phyloP scores from a whole-genome alignment of 2,113 vertebrate species.

The Vulpes lagopus region DNA sequence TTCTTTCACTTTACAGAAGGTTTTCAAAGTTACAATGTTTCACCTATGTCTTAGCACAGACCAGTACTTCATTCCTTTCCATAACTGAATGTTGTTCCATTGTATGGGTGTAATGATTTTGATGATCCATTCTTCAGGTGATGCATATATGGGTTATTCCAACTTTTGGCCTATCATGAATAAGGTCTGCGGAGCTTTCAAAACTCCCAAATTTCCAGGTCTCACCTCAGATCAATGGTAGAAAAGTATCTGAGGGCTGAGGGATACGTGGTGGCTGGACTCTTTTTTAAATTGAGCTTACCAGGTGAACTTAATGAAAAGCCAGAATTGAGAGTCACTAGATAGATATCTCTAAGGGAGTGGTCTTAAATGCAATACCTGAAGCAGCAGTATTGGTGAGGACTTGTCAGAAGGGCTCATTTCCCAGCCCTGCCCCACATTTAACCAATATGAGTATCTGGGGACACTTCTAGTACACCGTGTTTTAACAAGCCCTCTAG shows the following conservation, averaged over 20 bases:
- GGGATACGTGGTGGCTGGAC: background rate
- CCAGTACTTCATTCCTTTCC: conserved; percentile 23
- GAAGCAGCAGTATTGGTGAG: background rate
- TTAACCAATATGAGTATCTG: background rate
- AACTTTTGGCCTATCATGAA: background rate
- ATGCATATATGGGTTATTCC: background rate
- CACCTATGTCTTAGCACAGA: background rate
- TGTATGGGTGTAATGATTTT: background rate
- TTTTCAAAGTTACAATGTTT: background rate
- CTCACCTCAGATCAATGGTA: background rate
- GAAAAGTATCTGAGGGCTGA: background rate
- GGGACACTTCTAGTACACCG: background rate
- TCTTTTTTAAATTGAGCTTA: background rate
- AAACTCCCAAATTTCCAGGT: background rate
- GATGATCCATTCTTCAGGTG: background rate
- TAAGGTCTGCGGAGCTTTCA: conserved; percentile 42
- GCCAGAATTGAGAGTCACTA: background rate
- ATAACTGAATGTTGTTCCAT: background rate
- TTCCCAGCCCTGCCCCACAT: background rate
- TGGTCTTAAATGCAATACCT: background rate
- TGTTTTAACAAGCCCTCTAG: background rate
- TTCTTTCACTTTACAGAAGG: conserved; percentile 18
- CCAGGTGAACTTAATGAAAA: background rate
- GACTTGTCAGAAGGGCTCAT: conserved; percentile 14
- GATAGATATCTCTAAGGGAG: background rate